Evolutionary conservation across 1,140 invertebrate genomes (phyloP).

Genomic region (Trissolcus basalis): DNA sequence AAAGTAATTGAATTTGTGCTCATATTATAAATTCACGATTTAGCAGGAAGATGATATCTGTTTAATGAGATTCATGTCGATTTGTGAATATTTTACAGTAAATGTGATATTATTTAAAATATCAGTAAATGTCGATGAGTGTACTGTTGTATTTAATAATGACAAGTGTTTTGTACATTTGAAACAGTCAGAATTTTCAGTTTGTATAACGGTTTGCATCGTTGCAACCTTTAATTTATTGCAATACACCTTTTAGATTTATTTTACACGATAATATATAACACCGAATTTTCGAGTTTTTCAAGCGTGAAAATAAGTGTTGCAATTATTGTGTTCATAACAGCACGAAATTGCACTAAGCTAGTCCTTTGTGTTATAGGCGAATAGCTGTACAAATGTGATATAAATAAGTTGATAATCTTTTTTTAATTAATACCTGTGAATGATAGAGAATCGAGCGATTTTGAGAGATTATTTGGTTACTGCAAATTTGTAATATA

Average conservation of each 20-base stretch:
- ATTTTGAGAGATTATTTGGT: slow-evolving; percentile 34
- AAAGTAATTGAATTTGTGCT: no score
- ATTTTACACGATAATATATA: slow-evolving; percentile 38
- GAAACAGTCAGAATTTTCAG: slow-evolving; percentile 9
- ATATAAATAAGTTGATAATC: slow-evolving; percentile 62
- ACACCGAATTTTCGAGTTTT: slow-evolving; percentile 30
- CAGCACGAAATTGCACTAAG: slow-evolving; percentile 60
- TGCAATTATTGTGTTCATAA: slow-evolving; percentile 28
- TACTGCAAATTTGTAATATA: slow-evolving; percentile 45
- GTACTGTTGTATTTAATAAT: slow-evolving; percentile 29
- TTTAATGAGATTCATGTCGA: slow-evolving; percentile 1
- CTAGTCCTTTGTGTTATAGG: slow-evolving; percentile 67
- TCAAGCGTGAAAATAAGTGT: slow-evolving; percentile 12
- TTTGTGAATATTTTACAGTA: slow-evolving; percentile 18
- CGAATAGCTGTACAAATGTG: slow-evolving; percentile 70
- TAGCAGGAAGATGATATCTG: no score
- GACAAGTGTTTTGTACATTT: slow-evolving; percentile 13
- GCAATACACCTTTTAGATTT: slow-evolving; percentile 42
- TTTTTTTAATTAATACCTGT: slow-evolving; percentile 22
- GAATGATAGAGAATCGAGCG: slow-evolving; percentile 3
- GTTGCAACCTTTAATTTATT: slow-evolving; percentile 46
- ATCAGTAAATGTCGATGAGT: slow-evolving; percentile 25
- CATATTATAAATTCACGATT: no score
- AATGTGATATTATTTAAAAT: slow-evolving; percentile 37
- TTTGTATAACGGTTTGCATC: slow-evolving; percentile 13